phyloP scores from a whole-genome alignment of 1,140 invertebrate species.

The Drosophila novamexicana region DNA sequence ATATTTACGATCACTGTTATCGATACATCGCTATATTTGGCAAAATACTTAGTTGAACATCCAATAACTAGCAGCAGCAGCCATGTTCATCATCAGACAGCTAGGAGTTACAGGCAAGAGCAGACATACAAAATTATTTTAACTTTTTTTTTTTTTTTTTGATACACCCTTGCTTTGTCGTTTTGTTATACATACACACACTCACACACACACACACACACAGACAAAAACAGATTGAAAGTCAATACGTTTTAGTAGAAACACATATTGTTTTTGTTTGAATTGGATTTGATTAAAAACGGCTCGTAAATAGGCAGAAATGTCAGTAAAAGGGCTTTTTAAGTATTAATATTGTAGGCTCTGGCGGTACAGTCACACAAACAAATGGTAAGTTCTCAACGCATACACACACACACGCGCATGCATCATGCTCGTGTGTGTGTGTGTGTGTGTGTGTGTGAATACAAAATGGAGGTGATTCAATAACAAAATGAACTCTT shows the following conservation, averaged over 20 bases:
- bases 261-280: not conserved
- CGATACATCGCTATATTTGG: constrained; percentile 10
- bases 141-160: not conserved
- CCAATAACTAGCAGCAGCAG: constrained; percentile 8
- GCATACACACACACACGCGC: constrained; percentile 9
- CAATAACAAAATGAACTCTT: constrained; percentile 34
- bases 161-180: constrained; percentile 8
- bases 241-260: not conserved
- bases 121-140: constrained; percentile 12
- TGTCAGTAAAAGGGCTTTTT: not conserved
- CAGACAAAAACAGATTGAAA: not conserved
- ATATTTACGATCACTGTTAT: constrained; percentile 15
- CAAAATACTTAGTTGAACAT: not conserved
- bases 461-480: constrained; percentile 59
- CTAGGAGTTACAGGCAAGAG: constrained; percentile 42
- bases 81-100: constrained; percentile 30
- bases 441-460: constrained; percentile 13
- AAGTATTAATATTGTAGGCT: not conserved
- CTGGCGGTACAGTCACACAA: constrained; percentile 41
- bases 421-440: constrained; percentile 16
- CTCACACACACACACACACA: not conserved
- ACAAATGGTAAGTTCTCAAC: constrained; percentile 35
- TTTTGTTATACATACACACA: constrained; percentile 7
- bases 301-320: not conserved
- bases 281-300: not conserved